Conservation (phyloP, 2,797 vertebrate species). For the Scolopax bukidnonensis region DNA sequence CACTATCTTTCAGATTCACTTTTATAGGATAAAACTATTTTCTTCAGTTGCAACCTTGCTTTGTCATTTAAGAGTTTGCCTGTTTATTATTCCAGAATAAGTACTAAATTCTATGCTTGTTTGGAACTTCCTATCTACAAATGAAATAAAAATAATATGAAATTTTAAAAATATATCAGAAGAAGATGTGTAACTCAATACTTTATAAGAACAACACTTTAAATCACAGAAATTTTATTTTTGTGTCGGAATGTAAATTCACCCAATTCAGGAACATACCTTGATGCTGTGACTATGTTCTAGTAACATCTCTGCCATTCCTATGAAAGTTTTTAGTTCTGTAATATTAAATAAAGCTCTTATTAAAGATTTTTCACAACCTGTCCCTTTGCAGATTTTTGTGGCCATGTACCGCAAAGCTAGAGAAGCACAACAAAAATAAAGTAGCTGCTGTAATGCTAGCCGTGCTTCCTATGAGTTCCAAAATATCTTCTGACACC, state of each 20-base stretch:
- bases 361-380: slow-evolving; percentile 54
- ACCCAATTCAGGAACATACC: neutral
- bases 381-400: slow-evolving; percentile 2
- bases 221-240: neutral
- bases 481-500: slow-evolving; percentile 7
- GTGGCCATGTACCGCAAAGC: neutral
- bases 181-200: neutral
- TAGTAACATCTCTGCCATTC: neutral
- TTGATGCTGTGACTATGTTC: neutral
- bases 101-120: neutral
- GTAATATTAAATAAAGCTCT: slow-evolving; percentile 15
- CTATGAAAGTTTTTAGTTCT: neutral
- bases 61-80: neutral
- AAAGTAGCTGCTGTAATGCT: neutral
- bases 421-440: neutral
- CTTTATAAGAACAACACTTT: neutral
- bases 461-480: neutral
- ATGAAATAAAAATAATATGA: neutral
- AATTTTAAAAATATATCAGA: neutral
- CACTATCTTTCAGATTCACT: neutral
- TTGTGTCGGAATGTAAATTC: neutral
- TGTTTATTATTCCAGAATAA: neutral
- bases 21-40: neutral
- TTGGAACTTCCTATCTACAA: neutral
- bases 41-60: neutral